These are phyloP conservation scores for Hydropsyche betteni DNA, from an alignment of 2,888 invertebrate species.

Conservation along the genomic window DNA sequence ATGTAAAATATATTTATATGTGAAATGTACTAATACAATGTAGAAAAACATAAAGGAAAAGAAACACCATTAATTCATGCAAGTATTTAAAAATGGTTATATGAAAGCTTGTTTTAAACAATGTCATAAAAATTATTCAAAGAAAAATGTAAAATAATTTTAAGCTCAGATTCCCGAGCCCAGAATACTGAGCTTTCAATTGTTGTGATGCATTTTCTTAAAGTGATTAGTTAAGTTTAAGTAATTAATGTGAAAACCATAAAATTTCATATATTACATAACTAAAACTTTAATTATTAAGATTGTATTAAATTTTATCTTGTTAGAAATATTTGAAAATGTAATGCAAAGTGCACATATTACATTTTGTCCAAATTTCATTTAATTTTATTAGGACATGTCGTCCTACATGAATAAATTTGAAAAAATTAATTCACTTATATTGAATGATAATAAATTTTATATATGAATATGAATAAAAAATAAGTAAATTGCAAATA, in stretches of 20 bases:
- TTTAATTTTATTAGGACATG: conserved; percentile 38
- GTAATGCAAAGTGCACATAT: conserved; percentile 19
- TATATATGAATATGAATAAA: background rate
- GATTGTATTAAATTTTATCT: conserved; percentile 2
- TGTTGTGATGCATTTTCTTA: conserved; percentile 35
- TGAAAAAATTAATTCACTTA: too few relatives aligned
- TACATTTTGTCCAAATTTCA: conserved; percentile 30
- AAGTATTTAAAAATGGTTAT: background rate
- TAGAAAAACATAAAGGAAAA: background rate
- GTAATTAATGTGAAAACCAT: background rate
- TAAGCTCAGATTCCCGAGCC: conserved; percentile 47
- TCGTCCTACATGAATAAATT: conserved; percentile 28
- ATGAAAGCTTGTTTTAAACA: background rate
- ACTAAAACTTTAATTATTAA: background rate
- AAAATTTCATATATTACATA: background rate
- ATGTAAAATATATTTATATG: background rate
- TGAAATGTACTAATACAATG: background rate
- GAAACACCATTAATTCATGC: background rate
- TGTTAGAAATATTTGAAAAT: conserved; percentile 9
- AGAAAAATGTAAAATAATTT: conserved; percentile 40
- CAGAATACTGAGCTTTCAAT: conserved; percentile 44
- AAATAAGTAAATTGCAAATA: conserved; percentile 14
- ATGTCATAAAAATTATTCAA: conserved; percentile 1
- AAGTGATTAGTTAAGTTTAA: background rate
- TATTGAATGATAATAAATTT: background rate